phyloP scores from a whole-genome alignment of 2,797 vertebrate genomes.

The Protonibea diacanthus region DNA sequence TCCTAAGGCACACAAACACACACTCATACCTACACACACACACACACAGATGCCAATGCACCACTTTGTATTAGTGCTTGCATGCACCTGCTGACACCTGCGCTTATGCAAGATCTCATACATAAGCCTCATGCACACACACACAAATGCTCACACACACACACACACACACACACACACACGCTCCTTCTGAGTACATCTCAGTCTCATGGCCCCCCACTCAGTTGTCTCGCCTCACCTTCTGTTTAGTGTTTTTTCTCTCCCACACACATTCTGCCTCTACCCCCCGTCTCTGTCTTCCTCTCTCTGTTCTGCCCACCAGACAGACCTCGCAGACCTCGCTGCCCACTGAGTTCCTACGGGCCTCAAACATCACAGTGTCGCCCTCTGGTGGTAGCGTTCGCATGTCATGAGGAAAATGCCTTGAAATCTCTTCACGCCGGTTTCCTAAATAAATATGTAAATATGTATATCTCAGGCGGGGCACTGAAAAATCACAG shows the following conservation, averaged over 20 bases:
- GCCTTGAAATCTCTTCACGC: constrained; percentile 4
- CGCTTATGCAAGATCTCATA: constrained; percentile 79
- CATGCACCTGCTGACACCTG: constrained; percentile 83
- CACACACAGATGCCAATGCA: constrained; percentile 73
- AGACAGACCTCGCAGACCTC: constrained; percentile 76
- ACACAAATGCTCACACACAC: constrained; percentile 32
- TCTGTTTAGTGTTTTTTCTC: constrained; percentile 81
- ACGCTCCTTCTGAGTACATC: constrained; percentile 64
- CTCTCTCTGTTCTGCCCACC: constrained; percentile 77
- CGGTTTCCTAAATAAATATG: neutral
- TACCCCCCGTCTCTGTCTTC: constrained; percentile 71
- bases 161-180: constrained; percentile 47
- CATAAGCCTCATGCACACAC: constrained; percentile 59
- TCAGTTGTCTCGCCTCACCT: constrained; percentile 83
- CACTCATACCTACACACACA: constrained; percentile 34
- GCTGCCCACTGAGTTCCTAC: constrained; percentile 68
- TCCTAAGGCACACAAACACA: constrained; percentile 70
- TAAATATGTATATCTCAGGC: neutral
- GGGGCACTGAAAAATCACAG: neutral
- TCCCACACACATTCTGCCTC: constrained; percentile 79
- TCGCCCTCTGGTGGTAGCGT: constrained; percentile 72
- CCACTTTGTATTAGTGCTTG: constrained; percentile 70
- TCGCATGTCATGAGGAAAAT: constrained; percentile 5
- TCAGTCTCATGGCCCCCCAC: constrained; percentile 79
- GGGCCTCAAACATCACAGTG: constrained; percentile 59